Conservation (phyloP, 30 jellyfish, hydroid and myxozoan species). For the Pseudorhiza aurosa region DNA sequence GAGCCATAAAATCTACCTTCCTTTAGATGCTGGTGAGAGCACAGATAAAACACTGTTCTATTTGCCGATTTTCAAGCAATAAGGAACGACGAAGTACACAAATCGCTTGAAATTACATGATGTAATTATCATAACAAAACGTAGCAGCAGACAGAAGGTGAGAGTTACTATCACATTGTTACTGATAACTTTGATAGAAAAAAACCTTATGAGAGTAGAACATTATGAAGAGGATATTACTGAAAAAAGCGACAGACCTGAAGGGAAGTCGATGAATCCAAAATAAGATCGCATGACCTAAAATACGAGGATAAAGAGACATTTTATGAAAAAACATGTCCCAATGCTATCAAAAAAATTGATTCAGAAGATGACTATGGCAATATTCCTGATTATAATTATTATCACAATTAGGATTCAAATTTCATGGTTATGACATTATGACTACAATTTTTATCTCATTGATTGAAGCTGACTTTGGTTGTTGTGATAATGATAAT, state of each 20-base stretch:
- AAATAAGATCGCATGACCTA: constrained; percentile 73
- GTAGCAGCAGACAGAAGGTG: background rate
- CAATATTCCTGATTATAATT: background rate
- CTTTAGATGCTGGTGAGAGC: too few species aligned
- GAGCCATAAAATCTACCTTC: too few species aligned
- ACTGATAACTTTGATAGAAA: background rate
- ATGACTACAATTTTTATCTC: background rate
- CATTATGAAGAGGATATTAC: background rate
- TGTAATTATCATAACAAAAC: too few species aligned
- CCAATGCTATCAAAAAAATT: background rate
- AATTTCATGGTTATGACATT: background rate
- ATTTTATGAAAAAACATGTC: too few species aligned
- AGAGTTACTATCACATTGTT: background rate
- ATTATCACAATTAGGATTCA: background rate
- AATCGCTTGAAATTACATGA: too few species aligned
- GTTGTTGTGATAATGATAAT: background rate
- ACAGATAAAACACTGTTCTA: too few species aligned
- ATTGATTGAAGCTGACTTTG: background rate
- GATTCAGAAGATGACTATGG: background rate
- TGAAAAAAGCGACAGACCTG: constrained; percentile 21
- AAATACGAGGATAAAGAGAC: background rate
- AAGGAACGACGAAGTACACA: too few species aligned
- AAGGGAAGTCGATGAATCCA: constrained; percentile 44
- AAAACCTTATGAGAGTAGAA: background rate
- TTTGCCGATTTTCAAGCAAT: too few species aligned